Evolutionary conservation across 2,888 invertebrate genomes (phyloP), one percentile per base, ranked within the genome.

Genomic region (Drosophila macrospina): DNA sequence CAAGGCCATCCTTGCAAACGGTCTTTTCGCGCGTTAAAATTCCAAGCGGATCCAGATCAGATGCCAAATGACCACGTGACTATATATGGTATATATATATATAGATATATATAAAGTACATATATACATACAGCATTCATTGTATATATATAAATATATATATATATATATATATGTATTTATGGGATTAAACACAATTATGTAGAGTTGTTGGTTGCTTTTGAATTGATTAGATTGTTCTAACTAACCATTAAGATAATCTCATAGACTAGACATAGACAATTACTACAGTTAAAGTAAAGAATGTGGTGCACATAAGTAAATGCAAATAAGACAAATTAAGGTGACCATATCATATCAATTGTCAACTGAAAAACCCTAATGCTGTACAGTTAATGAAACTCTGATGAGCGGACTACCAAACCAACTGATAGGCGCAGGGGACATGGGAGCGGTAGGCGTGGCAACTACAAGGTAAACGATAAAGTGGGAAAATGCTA

Each of bases 51-150:
- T 98, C 98, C 76, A 96, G 93, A 90, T 95, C 95, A 44, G 97
- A 96, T 81, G 96, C 94, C 88, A 96, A 94, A 92, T 97, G 97
- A 63, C 97, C 97, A 76, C 97, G 95, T 75, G 95, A 93, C 96
- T 98, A 94, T 88, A 76, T 75, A 70, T 72, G 65, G 60, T 70
- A 80, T 28, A 28, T 47, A 51, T 57, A 63, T 34, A 65, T 44
- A 45, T 39, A 66, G 44, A 39, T 41, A 41, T 36, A 60, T 63
- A 34, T 41, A 52, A 51, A 61, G 13, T 36, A 5, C 13, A 36
- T 63, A 70, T 59, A 67, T 62, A 70, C 57, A 52, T 61, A 44
- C 16, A 55, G n/a, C 16, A 42, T 54, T n/a, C 28, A 45, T 28
- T 36, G 42, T 60, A 34, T 28, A 44, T 28, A 66, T 63, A 34